These are phyloP conservation scores for Leptinotarsa texana DNA, from an alignment of 1,140 invertebrate genomes.

Conservation along the genomic window DNA sequence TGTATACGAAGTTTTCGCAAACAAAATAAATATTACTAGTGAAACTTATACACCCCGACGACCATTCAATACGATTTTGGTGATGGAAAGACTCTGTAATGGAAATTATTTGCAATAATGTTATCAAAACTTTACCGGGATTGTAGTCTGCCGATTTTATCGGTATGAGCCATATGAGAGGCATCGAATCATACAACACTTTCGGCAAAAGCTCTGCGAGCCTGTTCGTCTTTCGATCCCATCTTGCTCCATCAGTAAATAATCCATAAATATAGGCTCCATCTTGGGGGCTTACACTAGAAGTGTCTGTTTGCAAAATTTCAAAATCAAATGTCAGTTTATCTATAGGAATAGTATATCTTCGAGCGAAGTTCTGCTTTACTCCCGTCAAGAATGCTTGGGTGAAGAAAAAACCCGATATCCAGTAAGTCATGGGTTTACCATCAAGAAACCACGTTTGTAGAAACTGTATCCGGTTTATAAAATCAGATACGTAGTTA, in stretches of 20 bases:
- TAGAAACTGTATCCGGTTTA: constrained; percentile 77
- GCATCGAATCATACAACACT: constrained; percentile 79
- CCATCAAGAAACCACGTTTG: constrained; percentile 76
- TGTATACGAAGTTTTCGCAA: too few relatives aligned
- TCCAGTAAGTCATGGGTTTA: constrained; percentile 85
- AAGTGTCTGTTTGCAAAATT: constrained; percentile 55
- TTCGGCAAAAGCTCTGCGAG: constrained; percentile 82
- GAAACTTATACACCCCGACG: too few relatives aligned
- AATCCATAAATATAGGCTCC: constrained; percentile 84
- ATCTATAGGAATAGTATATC: constrained; percentile 87
- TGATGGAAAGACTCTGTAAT: too few relatives aligned
- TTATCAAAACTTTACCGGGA: constrained; percentile 24
- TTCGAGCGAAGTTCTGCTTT: constrained; percentile 89
- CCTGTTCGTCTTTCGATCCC: constrained; percentile 65
- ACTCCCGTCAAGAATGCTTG: constrained; percentile 92
- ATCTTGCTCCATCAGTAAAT: constrained; percentile 83
- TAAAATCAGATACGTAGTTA: constrained; percentile 83
- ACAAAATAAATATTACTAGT: too few relatives aligned
- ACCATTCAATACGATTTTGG: too few relatives aligned
- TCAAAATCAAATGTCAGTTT: constrained; percentile 60
- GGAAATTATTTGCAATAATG: too few relatives aligned
- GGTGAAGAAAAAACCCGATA: constrained; percentile 93
- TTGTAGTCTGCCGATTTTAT: constrained; percentile 44
- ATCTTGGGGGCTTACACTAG: constrained; percentile 62
- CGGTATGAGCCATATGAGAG: constrained; percentile 69